These are phyloP conservation scores for Engraulis encrasicolus DNA, from an alignment of 2,113 vertebrate genomes.

Conservation along the genomic window DNA sequence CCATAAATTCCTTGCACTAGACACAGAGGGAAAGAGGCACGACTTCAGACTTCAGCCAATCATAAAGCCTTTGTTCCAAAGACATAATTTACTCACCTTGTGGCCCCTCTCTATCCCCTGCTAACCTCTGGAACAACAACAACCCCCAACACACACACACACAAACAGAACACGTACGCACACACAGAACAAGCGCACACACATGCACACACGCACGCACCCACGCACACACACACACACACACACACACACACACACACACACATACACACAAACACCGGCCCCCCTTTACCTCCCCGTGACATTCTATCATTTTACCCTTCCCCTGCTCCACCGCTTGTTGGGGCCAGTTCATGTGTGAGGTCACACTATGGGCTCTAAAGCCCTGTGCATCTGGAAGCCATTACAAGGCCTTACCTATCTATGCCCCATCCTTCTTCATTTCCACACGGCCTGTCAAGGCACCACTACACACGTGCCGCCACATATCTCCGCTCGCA, in stretches of 20 bases:
- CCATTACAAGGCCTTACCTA: constrained; percentile 33
- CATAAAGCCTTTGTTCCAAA: constrained; percentile 18
- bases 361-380: constrained; percentile 4
- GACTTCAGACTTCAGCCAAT: neutral
- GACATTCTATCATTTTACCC: neutral
- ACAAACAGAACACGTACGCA: no score
- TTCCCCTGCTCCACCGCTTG: neutral
- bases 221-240: no score
- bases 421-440: neutral
- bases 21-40: neutral
- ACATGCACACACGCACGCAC: no score
- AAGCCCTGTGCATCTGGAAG: constrained; percentile 40
- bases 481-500: neutral
- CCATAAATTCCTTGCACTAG: constrained; percentile 2
- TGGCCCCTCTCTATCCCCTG: constrained; percentile 22
- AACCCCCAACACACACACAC: no score
- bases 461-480: neutral
- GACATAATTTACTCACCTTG: constrained; percentile 35
- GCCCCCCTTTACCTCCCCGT: neutral
- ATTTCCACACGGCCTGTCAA: constrained; percentile 9
- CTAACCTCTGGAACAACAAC: constrained; percentile 20
- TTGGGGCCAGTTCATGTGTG: constrained; percentile 29
- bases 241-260: no score
- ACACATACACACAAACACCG: no score
- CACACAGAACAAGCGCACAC: no score